Evolutionary conservation across 2,888 invertebrate genomes (phyloP), one percentile per base, ranked within the genome.

Genomic region (Lydus trimaculatus): DNA sequence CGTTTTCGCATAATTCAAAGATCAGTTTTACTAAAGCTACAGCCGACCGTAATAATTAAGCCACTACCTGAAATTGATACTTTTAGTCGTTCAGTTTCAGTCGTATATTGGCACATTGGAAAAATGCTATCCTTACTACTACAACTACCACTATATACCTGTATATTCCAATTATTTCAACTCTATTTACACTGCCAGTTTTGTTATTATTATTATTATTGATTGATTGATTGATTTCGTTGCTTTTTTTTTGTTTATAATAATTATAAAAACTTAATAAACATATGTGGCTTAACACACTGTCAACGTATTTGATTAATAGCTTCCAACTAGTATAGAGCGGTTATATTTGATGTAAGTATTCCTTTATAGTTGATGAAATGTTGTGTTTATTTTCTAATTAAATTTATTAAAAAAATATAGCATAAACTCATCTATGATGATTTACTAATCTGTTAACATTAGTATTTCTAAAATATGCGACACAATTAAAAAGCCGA

Each of bases 21-120:
- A 52, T 52, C 52, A 25, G 52, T 56, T 70, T 64, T 61, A 70
- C 70, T 61, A 70, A 70, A 70, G 66, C 63, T n/a, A 61, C 43
- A 13, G 66, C 70, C 70, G 70, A 43, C 64, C n/a, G 64, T 63
- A 66, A 70, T 70, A 70, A 70, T 70, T 70, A 70, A 66, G 64
- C 43, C 66, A 63, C 31, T 43, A 66, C 69, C 61, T 66, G 67
- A 70, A 72, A 66, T 64, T 67, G 65, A 65, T 67, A 68, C 71
- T 67, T 73, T 62, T 20, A 11, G 43, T 17, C 43, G 43, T 43
- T 43, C 43, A 17, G 48, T 17, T 20, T 20, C 20, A 20, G 9
- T 5, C 20, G 20, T 48, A 52, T 25, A 52, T 43, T 23, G 11
- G 4, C 13, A 52, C 23, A 52, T 4, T 52, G 11, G 52, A 52